These are phyloP conservation scores for Siderastrea radians DNA, from an alignment of 92 coral and sea anemone genomes.

Conservation along the genomic window DNA sequence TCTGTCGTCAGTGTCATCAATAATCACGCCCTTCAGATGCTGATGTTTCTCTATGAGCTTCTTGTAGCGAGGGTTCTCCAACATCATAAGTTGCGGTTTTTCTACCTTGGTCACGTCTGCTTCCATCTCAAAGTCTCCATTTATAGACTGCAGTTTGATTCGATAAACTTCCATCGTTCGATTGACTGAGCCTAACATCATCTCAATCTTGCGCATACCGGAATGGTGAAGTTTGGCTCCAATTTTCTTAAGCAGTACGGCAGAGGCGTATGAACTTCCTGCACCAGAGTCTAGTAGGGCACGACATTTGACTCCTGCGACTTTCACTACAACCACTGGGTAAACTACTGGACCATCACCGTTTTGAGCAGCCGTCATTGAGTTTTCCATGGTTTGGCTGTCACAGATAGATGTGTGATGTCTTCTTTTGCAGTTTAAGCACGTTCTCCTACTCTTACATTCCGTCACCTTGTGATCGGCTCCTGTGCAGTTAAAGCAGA, in stretches of 20 bases:
- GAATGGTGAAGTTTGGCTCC: slow-evolving; percentile 38
- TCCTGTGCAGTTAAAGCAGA: too few relatives aligned
- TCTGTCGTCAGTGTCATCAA: slow-evolving; percentile 39
- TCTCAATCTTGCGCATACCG: slow-evolving; percentile 42
- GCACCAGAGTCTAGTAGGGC: slow-evolving; percentile 33
- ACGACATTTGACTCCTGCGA: slow-evolving; percentile 49
- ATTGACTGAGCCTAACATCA: slow-evolving; percentile 43
- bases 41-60: slow-evolving; percentile 27
- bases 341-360: slow-evolving; percentile 39
- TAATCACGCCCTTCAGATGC: slow-evolving; percentile 34
- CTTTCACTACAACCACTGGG: slow-evolving; percentile 51
- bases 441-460: too few relatives aligned
- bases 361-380: slow-evolving; percentile 18
- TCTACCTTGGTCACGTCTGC: slow-evolving; percentile 48
- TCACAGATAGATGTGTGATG: slow-evolving; percentile 26
- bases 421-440: too few relatives aligned
- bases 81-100: slow-evolving; percentile 44
- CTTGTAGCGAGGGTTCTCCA: slow-evolving; percentile 52
- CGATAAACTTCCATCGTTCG: slow-evolving; percentile 36
- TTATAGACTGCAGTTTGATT: slow-evolving; percentile 29
- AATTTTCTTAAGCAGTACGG: slow-evolving; percentile 21
- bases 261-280: slow-evolving; percentile 52
- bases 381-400: slow-evolving; percentile 24
- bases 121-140: slow-evolving; percentile 28
- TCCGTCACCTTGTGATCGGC: too few relatives aligned